phyloP scores from a whole-genome alignment of 1,140 invertebrate species.

The Potamilus streckersoni region DNA sequence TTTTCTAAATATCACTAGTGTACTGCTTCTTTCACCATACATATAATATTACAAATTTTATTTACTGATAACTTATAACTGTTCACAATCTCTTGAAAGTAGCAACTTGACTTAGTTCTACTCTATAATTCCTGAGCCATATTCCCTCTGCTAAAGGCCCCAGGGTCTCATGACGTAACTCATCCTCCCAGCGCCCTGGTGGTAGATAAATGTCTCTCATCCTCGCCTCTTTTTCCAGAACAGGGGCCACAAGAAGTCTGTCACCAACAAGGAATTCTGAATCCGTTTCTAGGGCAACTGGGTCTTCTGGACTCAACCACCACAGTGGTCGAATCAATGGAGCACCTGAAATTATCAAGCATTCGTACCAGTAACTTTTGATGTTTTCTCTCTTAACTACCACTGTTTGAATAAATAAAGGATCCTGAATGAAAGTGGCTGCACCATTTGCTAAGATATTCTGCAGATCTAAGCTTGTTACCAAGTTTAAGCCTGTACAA shows the following conservation, averaged over 20 bases:
- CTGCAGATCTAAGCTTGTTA: too few species aligned
- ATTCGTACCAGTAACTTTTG: neutral
- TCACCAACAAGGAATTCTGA: slow-evolving; percentile 55
- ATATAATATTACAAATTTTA: too few species aligned
- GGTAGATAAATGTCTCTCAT: slow-evolving; percentile 79
- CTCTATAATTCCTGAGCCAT: slow-evolving; percentile 29
- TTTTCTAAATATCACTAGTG: too few species aligned
- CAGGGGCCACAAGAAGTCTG: slow-evolving; percentile 50
- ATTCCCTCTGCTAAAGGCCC: slow-evolving; percentile 5
- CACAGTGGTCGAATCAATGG: slow-evolving; percentile 60
- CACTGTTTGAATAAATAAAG: too few species aligned
- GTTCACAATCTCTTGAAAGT: slow-evolving; percentile 60
- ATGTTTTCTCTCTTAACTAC: too few species aligned
- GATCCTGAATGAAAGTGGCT: too few species aligned
- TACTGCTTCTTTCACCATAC: too few species aligned
- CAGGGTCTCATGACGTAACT: slow-evolving; percentile 15
- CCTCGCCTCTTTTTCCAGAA: slow-evolving; percentile 69
- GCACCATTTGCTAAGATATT: too few species aligned
- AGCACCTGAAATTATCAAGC: slow-evolving; percentile 31
- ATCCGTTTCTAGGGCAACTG: slow-evolving; percentile 38
- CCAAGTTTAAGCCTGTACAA: too few species aligned
- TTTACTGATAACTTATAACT: too few species aligned
- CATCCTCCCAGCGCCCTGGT: slow-evolving; percentile 40
- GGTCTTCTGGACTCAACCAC: slow-evolving; percentile 74
- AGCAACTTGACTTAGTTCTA: slow-evolving; percentile 55